phyloP scores from a whole-genome alignment of 2,113 vertebrate genomes.

The Galbula dea region DNA sequence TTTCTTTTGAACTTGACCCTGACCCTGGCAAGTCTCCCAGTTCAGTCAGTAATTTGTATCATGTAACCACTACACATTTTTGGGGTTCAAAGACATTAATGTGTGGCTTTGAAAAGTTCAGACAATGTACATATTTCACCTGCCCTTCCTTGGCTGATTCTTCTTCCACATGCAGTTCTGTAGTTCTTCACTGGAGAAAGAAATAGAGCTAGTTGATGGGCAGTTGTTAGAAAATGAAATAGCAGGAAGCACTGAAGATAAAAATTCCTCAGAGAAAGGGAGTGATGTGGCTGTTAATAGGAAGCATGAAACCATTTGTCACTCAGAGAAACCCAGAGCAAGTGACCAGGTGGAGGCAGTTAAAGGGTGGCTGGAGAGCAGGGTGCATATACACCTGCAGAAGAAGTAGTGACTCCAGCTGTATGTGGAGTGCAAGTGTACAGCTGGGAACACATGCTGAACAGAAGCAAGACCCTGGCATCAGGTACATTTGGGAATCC shows the following conservation, averaged over 20 bases:
- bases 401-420: background rate
- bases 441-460: background rate
- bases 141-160: background rate
- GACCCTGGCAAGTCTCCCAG: background rate
- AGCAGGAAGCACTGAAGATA: background rate
- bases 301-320: background rate
- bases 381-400: background rate
- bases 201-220: background rate
- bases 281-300: background rate
- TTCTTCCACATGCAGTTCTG: background rate
- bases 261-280: background rate
- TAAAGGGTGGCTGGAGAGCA: background rate
- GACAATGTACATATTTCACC: background rate
- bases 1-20: background rate
- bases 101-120: background rate
- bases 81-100: background rate
- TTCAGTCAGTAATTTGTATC: background rate
- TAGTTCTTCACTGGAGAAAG: background rate
- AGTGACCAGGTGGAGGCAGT: background rate
- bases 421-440: background rate
- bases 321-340: background rate
- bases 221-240: background rate
- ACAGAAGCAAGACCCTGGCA: background rate
- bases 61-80: background rate
- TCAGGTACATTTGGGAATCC: background rate